Base-by-base conservation (phyloP, 2,797 vertebrate genomes). In the Artibeus lituratus region DNA sequence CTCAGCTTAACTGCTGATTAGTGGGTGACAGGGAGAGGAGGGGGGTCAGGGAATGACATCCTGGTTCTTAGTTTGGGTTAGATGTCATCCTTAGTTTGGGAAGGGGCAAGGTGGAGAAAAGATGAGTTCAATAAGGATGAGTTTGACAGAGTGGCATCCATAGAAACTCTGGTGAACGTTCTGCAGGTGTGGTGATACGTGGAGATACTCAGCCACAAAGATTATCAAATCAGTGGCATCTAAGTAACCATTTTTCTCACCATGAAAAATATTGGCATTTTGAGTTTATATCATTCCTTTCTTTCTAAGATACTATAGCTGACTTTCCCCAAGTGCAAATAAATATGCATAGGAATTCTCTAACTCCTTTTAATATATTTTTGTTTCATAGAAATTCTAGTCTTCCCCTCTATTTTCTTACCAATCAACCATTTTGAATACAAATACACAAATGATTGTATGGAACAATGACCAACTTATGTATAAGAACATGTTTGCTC, bases 231-330 rank as follows among this genome's bases (percentile, higher is more conserved):
- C 19, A 22, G 35, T 69, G 44, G 47, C 83, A 72, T 44, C 29
- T 49, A 76, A 21, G 10, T 90, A 18, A 59, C 11, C 53, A 22
- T 90, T 84, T 77, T 87, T 87, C 69, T 91, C n/a, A 73, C 22
- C 24, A 18, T 35, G 32, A 78, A 82, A 87, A 76, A 78, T 49
- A 65, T 0, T 55, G 57, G 21, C 37, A 59, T 88, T 91, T 92
- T 94, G 10, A 55, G n/a, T 94, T 95, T 91, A 81, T 65, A 67
- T 53, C 42, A 62, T 44, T 69, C 24, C n/a, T 74, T 92, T 85
- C 69, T 83, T 82, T 87, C 69, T 92, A n/a, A 92, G 69, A 87
- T 53, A 74, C 39, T 44, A 16, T 39, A 88, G 29, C 15, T 93
- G 32, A 73, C 72, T 88, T 74, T 12, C 9, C n/a, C 53, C 18